These are phyloP conservation scores for Eurystomus gularis DNA, from an alignment of 2,113 vertebrate genomes.

Conservation along the genomic window DNA sequence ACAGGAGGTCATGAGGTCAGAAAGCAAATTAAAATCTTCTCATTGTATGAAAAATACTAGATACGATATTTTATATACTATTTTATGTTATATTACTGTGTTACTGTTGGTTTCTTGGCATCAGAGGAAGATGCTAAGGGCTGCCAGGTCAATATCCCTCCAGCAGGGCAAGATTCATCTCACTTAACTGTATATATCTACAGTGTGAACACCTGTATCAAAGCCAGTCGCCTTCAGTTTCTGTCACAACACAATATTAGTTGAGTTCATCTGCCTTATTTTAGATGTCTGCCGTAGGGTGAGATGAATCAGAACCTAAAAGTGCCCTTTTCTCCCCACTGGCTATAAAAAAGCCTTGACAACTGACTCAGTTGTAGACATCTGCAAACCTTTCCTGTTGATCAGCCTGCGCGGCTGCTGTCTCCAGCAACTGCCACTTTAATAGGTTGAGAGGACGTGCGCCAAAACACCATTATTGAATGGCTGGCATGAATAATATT, in stretches of 20 bases:
- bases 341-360: neutral
- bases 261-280: neutral
- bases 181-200: neutral
- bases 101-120: neutral
- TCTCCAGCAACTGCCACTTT: neutral
- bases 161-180: neutral
- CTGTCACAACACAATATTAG: neutral
- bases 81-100: neutral
- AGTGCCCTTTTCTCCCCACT: neutral
- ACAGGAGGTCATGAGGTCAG: neutral
- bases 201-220: neutral
- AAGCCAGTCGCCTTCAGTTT: neutral
- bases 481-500: neutral
- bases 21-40: neutral
- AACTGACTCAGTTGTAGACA: neutral
- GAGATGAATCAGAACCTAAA: neutral
- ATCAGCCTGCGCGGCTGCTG: neutral
- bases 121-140: neutral
- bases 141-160: neutral
- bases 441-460: neutral
- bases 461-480: constrained; percentile 1
- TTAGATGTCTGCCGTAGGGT: neutral
- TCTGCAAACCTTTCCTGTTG: neutral
- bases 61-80: too few species aligned
- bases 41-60: neutral